These are phyloP conservation scores for Hypsibius dujardini DNA, from an alignment of 1,140 invertebrate species.

Conservation along the genomic window DNA sequence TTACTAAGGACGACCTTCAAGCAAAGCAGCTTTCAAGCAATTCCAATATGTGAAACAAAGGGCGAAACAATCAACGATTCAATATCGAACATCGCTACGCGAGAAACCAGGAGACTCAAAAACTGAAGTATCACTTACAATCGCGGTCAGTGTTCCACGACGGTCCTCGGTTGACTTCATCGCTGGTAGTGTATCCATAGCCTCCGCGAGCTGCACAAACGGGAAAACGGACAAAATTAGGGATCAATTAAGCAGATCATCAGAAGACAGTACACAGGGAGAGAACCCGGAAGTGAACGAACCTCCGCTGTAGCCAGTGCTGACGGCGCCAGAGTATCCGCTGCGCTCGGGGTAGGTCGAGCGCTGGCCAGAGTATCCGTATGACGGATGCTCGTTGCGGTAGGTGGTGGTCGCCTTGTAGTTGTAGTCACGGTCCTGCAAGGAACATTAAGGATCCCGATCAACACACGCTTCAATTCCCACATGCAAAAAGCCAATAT, in stretches of 20 bases:
- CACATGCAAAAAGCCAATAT: neutral
- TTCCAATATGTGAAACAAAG: neutral
- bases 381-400: neutral
- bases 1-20: neutral
- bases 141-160: slow-evolving; percentile 2
- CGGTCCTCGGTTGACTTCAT: slow-evolving; percentile 6
- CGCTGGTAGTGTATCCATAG: slow-evolving; percentile 11
- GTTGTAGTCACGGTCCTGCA: neutral
- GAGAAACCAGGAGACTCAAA: too few relatives aligned
- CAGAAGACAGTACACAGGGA: too few relatives aligned
- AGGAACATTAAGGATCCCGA: neutral
- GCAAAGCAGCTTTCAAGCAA: neutral
- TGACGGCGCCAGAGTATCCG: neutral
- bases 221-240: too few relatives aligned
- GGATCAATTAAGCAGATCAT: too few relatives aligned
- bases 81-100: too few relatives aligned
- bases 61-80: too few relatives aligned
- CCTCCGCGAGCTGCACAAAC: too few relatives aligned
- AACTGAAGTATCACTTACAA: neutral
- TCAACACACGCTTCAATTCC: neutral
- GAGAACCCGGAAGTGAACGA: too few relatives aligned
- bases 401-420: slow-evolving; percentile 3
- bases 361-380: neutral
- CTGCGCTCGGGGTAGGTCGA: neutral
- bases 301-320: neutral